A percentile compares a stretch with the other conserved stretches of the same genome.
phyloP scores from a whole-genome alignment of 2,113 vertebrate genomes.

The Microtus ochrogaster region DNA sequence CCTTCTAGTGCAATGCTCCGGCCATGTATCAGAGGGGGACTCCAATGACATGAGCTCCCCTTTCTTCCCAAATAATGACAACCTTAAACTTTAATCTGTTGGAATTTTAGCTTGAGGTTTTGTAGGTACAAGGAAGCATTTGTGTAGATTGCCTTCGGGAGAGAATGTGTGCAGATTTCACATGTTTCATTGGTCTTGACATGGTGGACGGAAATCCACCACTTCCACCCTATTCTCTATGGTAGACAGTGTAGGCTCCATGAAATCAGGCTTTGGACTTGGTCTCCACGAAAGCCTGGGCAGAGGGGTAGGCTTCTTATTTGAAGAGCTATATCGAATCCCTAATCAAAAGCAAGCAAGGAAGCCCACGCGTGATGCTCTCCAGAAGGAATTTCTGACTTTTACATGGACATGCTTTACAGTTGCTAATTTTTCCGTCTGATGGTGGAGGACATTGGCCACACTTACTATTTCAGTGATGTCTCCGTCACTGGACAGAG shows the following conservation, averaged over 20 bases:
- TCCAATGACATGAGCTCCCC: not conserved
- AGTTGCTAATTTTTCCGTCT: not conserved
- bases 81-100: not conserved
- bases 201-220: not conserved
- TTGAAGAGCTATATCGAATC: not conserved
- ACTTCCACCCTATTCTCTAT: not conserved
- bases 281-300: not conserved
- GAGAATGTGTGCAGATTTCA: not conserved
- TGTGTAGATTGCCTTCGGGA: not conserved
- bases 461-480: conserved; percentile 44
- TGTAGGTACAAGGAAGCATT: not conserved
- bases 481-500: conserved; percentile 69
- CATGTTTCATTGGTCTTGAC: not conserved
- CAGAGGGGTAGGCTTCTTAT: not conserved
- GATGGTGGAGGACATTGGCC: not conserved
- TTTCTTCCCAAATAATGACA: conserved; percentile 17
- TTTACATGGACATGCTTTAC: not conserved
- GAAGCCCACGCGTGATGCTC: not conserved
- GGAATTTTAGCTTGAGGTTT: not conserved
- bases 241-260: not conserved
- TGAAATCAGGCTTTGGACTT: not conserved
- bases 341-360: not conserved
- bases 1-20: not conserved
- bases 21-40: not conserved
- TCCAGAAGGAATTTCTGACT: not conserved